phyloP scores from a whole-genome alignment of 2,113 vertebrate species.

The Pachycephala philippinensis region DNA sequence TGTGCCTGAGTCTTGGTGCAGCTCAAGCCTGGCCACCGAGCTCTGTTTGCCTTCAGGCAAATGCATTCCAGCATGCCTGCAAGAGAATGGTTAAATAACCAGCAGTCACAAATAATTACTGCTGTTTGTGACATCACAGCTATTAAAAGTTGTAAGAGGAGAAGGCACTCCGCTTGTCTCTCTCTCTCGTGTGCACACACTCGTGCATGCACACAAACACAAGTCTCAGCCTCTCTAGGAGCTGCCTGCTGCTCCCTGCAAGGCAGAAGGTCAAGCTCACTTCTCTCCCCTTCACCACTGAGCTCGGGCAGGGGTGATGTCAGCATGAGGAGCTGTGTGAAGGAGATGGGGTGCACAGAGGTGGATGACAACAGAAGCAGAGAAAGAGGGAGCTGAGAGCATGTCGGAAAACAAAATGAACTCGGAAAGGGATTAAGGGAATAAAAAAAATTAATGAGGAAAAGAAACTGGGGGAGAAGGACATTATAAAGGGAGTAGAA shows the following conservation, averaged over 20 bases:
- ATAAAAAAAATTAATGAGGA: background rate
- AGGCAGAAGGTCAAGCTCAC: background rate
- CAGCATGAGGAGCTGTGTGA: background rate
- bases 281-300: background rate
- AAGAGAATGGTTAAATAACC: background rate
- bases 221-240: background rate
- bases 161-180: rapidly evolving
- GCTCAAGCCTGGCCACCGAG: background rate
- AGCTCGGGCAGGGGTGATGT: background rate
- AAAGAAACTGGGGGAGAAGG: background rate
- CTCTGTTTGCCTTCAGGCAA: background rate
- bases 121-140: background rate
- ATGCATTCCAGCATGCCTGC: background rate
- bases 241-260: background rate
- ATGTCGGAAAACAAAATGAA: background rate
- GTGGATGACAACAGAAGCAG: background rate
- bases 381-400: background rate
- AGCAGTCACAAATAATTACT: background rate
- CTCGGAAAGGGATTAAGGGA: background rate
- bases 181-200: rapidly evolving
- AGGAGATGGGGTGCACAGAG: background rate
- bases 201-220: rapidly evolving
- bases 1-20: background rate
- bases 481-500: background rate
- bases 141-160: background rate